Evolutionary conservation across 2,113 vertebrate species (phyloP), one percentile per base, ranked within the genome.

Genomic region (Malaclemys terrapin): DNA sequence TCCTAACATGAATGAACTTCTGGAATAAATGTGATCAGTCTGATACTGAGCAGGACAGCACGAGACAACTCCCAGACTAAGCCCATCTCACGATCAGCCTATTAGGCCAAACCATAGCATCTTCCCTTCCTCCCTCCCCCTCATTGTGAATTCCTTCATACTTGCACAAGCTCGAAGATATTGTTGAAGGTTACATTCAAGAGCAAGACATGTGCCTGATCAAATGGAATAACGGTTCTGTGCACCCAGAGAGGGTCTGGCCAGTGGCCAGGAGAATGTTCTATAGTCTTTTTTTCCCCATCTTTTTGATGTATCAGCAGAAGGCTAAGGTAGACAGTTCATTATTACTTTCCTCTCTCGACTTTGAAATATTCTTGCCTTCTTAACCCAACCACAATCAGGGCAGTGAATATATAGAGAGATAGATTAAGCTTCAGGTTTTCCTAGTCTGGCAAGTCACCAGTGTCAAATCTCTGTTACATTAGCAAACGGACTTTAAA

Each of bases 101-200:
- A 12, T 80, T 50, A 29, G 29, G 50, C 47, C 31, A n/a, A 56
- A 54, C 22, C 10, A 13, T 16, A 20, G 22, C 17, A 1, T 35
- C 57, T 50, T 14, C 27, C 47, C 50, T 6, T 7, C 6, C 9
- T 72, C 19, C 35, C 8, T 56, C 22, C 69, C 10, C 9, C 9
- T 10, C n/a, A 22, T 3, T 14, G 2, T 20, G 56, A 3, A 0
- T 54, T 87, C 76, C 50, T 69, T 13, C 49, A 10, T 2, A 6
- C 65, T 42, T 75, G 54, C 82, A 69, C 1, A 52, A 94, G 59
- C 82, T 89, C 86, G 4, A 10, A 94, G 85, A 52, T 31, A 27
- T 52, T 96, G 84, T 35, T 91, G 90, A 95, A 97, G 95, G 89
- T 91, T 90, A 47, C 69, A 62, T 95, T 96, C 86, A 93, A 90